These are phyloP conservation scores for Augochlora pura DNA, from an alignment of 1,140 invertebrate genomes.

Conservation along the genomic window DNA sequence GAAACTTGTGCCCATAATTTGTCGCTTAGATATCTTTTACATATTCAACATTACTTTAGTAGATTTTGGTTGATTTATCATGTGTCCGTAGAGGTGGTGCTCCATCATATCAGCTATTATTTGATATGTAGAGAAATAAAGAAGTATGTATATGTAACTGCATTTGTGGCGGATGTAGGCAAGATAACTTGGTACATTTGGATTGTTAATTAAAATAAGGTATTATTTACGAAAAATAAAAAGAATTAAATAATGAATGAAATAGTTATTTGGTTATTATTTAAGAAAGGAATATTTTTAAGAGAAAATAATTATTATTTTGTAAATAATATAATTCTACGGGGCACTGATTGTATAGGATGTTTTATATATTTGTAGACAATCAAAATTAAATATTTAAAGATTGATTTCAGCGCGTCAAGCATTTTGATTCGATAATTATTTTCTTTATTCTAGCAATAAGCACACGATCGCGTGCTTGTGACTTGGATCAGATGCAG, in stretches of 20 bases:
- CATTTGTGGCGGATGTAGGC: neutral
- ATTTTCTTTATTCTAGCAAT: constrained; percentile 20
- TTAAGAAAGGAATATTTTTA: too few species aligned
- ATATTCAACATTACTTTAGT: neutral
- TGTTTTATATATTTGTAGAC: neutral
- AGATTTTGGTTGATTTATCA: constrained; percentile 4
- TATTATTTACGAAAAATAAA: neutral
- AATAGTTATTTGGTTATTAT: neutral
- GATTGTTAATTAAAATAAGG: neutral
- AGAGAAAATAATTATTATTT: neutral
- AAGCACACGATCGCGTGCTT: constrained; percentile 61
- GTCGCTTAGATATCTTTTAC: neutral
- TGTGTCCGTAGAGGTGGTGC: neutral
- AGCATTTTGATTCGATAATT: neutral
- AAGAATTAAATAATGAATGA: neutral
- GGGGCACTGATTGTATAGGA: neutral
- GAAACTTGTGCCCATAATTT: constrained; percentile 10
- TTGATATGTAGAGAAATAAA: neutral
- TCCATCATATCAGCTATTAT: neutral
- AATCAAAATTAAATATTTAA: neutral
- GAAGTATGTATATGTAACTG: neutral
- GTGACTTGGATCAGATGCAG: constrained; percentile 73
- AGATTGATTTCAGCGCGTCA: neutral
- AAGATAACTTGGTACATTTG: neutral
- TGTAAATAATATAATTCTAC: too few species aligned